Evolutionary conservation across 2,888 invertebrate species (phyloP).

Genomic region (Ernsta delagoae): DNA sequence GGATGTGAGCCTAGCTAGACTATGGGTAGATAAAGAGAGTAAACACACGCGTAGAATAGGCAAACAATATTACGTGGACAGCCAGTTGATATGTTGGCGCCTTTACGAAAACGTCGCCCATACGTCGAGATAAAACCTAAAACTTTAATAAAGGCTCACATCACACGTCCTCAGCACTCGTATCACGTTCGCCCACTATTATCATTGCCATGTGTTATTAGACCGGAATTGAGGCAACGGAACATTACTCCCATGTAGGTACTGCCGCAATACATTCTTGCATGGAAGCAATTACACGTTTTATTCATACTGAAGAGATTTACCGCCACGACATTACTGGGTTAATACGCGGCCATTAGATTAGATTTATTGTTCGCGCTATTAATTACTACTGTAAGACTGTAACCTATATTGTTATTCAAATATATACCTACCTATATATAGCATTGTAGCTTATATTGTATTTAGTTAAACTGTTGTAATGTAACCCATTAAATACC

Average conservation of each 20-base stretch:
- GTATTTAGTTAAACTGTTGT: no score
- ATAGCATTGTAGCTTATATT: no score
- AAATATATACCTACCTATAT: no score
- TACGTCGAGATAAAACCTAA: neutral
- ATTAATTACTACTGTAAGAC: slow-evolving; percentile 2
- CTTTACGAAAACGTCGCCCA: neutral
- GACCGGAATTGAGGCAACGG: slow-evolving; percentile 2
- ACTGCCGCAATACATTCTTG: slow-evolving; percentile 24
- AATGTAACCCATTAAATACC: no score
- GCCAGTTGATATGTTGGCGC: no score
- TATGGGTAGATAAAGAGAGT: no score
- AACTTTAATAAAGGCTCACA: neutral
- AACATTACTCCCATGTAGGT: slow-evolving; percentile 7
- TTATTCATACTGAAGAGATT: slow-evolving; percentile 33
- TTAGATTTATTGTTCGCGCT: neutral
- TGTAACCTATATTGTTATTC: neutral
- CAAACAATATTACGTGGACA: no score
- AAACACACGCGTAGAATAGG: no score
- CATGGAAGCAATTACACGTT: slow-evolving; percentile 30
- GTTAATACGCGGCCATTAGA: neutral
- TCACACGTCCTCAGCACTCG: slow-evolving; percentile 1
- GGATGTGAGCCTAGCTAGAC: no score
- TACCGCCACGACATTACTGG: slow-evolving; percentile 9
- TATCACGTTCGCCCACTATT: slow-evolving; percentile 13
- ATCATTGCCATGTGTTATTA: slow-evolving; percentile 15